Evolutionary conservation across 2,797 vertebrate genomes (phyloP), one percentile per base, ranked within the genome.

Genomic region (Lagorchestes hirsutus): DNA sequence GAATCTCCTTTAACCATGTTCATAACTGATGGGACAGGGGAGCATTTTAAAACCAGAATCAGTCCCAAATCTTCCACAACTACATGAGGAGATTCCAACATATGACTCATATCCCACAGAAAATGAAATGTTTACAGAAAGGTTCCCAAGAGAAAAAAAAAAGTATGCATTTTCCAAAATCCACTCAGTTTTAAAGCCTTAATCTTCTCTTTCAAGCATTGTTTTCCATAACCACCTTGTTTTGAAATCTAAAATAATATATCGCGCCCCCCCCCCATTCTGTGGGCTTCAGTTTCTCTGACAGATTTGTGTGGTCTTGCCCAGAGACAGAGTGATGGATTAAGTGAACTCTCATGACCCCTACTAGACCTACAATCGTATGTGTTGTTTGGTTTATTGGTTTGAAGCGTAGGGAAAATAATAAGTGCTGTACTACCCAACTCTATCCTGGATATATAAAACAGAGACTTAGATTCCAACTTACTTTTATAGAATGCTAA

Each of bases 81-180:
- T 96, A 97, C 96, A 97, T 98, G 96, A 98, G 96, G 97, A 97
- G 97, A 96, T 92, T 96, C 91, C 91, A 97, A 93, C 93, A 92
- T 93, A 97, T 94, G 94, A 96, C 93, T 97, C 94, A 94, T 29
- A 91, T 94, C 90, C 96, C 93, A 54, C 97, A 97, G 90, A 96
- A 97, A 97, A 87, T 96, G 90, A 90, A 97, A 93, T 92, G 93
- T 97, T 98, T 97, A 97, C 31, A 90, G 93, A 96, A 97, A 95
- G 52, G 56, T 59, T 97, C 90, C 91, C 93, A 94, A 96, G 40
- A 46, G 22, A 74, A 94, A 87, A 58, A 87, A 58, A 58, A 93
- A 91, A 96, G 92, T 57, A 91, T 59, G 50, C 55, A 96, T 96
- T 94, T 93, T 91, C 92, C 96, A 97, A 96, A 97, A 97, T 94